These are phyloP conservation scores for Sebastes trivittatus DNA, from an alignment of 2,797 vertebrate genomes.

Conservation along the genomic window DNA sequence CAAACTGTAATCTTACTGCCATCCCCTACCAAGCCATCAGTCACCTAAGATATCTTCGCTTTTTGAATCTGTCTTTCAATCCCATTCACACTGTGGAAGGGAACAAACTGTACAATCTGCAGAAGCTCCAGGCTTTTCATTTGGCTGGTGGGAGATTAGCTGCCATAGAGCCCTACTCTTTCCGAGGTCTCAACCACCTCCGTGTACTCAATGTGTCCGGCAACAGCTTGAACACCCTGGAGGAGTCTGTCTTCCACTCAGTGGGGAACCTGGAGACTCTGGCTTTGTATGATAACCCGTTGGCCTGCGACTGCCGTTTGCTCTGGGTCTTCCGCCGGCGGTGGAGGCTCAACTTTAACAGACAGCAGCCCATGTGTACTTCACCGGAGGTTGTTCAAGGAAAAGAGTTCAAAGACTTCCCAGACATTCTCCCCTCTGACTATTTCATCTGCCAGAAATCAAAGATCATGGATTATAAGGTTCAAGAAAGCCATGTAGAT, in stretches of 20 bases:
- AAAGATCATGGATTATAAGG: constrained; percentile 91
- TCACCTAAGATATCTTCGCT: constrained; percentile 94
- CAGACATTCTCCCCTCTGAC: constrained; percentile 88
- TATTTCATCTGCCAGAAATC: constrained; percentile 96
- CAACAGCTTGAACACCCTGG: constrained; percentile 93
- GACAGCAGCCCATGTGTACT: constrained; percentile 92
- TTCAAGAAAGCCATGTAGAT: constrained; percentile 93
- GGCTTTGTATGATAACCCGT: constrained; percentile 92
- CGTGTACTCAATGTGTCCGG: constrained; percentile 94
- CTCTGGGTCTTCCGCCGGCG: constrained; percentile 98
- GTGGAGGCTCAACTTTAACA: constrained; percentile 97
- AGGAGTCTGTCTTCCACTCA: constrained; percentile 96
- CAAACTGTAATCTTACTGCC: constrained; percentile 92
- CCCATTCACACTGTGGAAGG: constrained; percentile 93
- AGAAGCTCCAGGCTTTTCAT: constrained; percentile 96
- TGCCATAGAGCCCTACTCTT: constrained; percentile 94
- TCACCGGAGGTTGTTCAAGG: constrained; percentile 91
- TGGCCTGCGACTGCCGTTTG: constrained; percentile 96
- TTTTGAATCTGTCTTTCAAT: constrained; percentile 97
- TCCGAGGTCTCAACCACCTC: constrained; percentile 95
- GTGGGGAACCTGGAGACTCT: constrained; percentile 97
- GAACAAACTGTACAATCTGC: constrained; percentile 92
- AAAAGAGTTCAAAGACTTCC: constrained; percentile 98
- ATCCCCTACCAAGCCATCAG: constrained; percentile 95
- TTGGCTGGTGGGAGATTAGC: constrained; percentile 92